These are phyloP conservation scores for Sinocyclocheilus rhinocerous DNA, from an alignment of 2,113 vertebrate species.

Conservation along the genomic window DNA sequence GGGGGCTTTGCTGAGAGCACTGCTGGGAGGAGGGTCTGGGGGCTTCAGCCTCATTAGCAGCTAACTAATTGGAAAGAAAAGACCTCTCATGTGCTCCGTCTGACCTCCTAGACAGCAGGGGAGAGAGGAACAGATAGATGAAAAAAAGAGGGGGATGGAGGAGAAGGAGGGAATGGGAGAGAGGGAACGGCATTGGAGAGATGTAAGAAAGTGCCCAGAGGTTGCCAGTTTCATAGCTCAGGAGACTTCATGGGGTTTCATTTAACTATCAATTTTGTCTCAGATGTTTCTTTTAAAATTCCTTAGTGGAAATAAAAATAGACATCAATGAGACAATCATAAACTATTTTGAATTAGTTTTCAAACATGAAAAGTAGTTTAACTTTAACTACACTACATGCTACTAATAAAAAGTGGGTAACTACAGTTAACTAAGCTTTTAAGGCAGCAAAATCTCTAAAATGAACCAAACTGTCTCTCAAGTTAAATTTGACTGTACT, in stretches of 20 bases:
- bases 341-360: not conserved
- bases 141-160: conserved; percentile 39
- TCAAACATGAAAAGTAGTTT: not conserved
- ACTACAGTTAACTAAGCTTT: not conserved
- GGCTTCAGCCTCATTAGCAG: conserved; percentile 74
- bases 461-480: not conserved
- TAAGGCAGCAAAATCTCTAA: not conserved
- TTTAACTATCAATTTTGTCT: conserved; percentile 5
- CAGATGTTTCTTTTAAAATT: conserved; percentile 24
- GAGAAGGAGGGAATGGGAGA: conserved; percentile 17
- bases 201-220: not conserved
- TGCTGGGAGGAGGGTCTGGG: conserved; percentile 53
- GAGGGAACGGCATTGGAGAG: not conserved
- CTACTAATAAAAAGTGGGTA: not conserved
- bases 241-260: conserved; percentile 14
- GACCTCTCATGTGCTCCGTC: conserved; percentile 73
- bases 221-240: not conserved
- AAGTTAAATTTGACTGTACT: not conserved
- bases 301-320: not conserved
- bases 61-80: conserved; percentile 79
- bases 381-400: not conserved
- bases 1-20: conserved; percentile 25
- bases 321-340: not conserved
- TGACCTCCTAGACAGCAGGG: conserved; percentile 76
- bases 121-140: conserved; percentile 60